These are phyloP conservation scores for Drosophila silvestris DNA, from an alignment of 2,888 invertebrate species.

Conservation along the genomic window DNA sequence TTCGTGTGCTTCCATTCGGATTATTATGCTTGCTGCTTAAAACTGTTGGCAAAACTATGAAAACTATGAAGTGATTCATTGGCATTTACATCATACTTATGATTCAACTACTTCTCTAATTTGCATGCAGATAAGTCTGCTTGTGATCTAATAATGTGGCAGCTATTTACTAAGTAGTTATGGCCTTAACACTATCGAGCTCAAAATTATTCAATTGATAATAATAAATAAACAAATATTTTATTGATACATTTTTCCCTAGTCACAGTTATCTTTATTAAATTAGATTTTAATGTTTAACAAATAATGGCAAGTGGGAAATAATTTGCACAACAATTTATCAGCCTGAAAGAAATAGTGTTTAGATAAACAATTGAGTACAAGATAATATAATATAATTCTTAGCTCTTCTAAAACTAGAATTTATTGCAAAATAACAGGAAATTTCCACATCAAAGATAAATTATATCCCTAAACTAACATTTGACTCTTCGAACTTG, in stretches of 20 bases:
- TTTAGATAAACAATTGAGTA: background rate
- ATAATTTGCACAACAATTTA: background rate
- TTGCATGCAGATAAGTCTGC: background rate
- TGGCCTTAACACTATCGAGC: background rate
- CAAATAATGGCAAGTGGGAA: background rate
- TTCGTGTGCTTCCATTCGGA: slow-evolving; percentile 3
- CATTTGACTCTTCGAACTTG: background rate
- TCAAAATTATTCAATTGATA: background rate
- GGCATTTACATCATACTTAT: background rate
- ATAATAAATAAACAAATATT: slow-evolving; percentile 23
- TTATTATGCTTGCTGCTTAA: background rate
- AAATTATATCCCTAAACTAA: background rate
- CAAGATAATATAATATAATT: background rate
- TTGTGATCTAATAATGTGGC: background rate
- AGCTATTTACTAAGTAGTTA: background rate
- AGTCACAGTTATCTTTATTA: background rate
- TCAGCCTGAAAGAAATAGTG: background rate
- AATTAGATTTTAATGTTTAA: slow-evolving; percentile 1
- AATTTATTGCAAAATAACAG: background rate
- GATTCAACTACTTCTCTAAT: background rate
- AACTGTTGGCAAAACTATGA: background rate
- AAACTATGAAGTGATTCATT: slow-evolving; percentile 2
- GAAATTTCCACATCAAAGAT: no score
- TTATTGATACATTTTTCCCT: background rate
- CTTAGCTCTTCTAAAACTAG: background rate